A percentile compares a stretch with the other conserved stretches of the same genome.
Evolutionary conservation across 2,888 invertebrate species (phyloP).

Genomic region (Chloroclystis v-ata): DNA sequence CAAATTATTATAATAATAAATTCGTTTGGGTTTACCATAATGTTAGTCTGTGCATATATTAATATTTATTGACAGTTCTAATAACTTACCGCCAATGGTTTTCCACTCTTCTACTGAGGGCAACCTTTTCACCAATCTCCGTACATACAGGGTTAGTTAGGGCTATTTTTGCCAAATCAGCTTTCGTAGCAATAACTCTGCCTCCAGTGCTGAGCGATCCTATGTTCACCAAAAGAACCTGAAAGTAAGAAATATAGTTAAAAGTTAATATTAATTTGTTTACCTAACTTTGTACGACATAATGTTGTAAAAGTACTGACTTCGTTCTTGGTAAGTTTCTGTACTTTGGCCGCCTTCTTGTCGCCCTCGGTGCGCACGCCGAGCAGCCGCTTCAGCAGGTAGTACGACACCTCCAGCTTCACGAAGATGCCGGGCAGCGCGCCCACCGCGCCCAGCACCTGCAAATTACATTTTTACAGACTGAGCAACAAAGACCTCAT

Average conservation of each 20-base stretch:
- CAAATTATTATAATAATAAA: no score
- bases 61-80: no score
- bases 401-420: constrained; percentile 98
- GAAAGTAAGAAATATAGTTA: constrained; percentile 28
- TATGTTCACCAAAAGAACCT: constrained; percentile 97
- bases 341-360: constrained; percentile 98
- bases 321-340: constrained; percentile 93
- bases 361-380: constrained; percentile 99
- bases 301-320: no score
- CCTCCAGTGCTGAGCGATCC: constrained; percentile 99
- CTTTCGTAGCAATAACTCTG: constrained; percentile 94
- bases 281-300: no score
- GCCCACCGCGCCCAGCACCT: constrained; percentile 96
- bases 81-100: constrained; percentile 99
- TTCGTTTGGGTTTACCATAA: no score
- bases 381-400: constrained; percentile 94
- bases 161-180: constrained; percentile 97
- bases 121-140: constrained; percentile 98
- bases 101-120: constrained; percentile 98
- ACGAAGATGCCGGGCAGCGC: constrained; percentile 98
- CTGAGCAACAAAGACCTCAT: not conserved
- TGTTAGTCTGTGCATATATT: no score
- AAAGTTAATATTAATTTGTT: no score
- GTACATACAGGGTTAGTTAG: constrained; percentile 99
- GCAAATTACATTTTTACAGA: constrained; percentile 11